phyloP scores from a whole-genome alignment of 2,888 invertebrate genomes.

The Trissoscelio sp. region DNA sequence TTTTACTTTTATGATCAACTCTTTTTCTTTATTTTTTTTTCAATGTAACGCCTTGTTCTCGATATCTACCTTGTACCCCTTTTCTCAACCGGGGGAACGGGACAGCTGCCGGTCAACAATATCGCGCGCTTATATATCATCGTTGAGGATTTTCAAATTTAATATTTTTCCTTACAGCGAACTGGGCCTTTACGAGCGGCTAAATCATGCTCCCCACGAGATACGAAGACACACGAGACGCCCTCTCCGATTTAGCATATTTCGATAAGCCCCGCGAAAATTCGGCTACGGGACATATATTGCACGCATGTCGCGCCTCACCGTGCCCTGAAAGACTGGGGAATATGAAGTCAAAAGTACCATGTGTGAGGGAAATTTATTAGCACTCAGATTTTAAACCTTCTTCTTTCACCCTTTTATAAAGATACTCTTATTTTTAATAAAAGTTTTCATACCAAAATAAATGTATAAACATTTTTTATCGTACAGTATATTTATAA shows the following conservation, averaged over 20 bases:
- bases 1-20: constrained; percentile 64
- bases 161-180: constrained; percentile 81
- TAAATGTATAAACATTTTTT: too few relatives aligned
- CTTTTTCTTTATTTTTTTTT: constrained; percentile 74
- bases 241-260: constrained; percentile 74
- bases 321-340: constrained; percentile 13
- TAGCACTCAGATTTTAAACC: constrained; percentile 1
- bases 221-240: constrained; percentile 41
- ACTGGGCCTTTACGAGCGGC: constrained; percentile 78
- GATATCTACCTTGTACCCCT: constrained; percentile 65
- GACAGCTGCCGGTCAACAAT: constrained; percentile 83
- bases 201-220: constrained; percentile 77
- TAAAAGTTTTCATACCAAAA: neutral
- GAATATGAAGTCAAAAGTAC: constrained; percentile 46
- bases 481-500: too few relatives aligned
- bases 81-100: constrained; percentile 59
- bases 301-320: constrained; percentile 58
- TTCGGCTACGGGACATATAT: constrained; percentile 59
- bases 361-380: constrained; percentile 36
- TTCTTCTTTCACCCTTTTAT: neutral
- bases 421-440: neutral
- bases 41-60: constrained; percentile 46
- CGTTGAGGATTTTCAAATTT: constrained; percentile 82
- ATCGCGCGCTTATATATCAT: constrained; percentile 81
- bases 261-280: constrained; percentile 73